Evolutionary conservation across 2,797 vertebrate species (phyloP), one percentile per base, ranked within the genome.

Genomic region (Strix occidentalis): DNA sequence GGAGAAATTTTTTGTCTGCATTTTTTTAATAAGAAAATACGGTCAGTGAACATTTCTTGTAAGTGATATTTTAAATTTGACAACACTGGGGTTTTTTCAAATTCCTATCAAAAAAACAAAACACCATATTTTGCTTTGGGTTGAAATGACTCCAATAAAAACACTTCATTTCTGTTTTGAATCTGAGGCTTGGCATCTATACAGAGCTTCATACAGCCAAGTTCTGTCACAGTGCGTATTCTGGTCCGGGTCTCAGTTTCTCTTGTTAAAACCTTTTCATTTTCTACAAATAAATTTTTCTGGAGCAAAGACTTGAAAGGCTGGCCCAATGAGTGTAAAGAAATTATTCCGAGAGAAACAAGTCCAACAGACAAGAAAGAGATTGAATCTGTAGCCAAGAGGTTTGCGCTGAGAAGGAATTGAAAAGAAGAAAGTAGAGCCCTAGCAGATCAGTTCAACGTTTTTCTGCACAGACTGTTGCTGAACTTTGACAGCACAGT

Each of bases 401-500:
- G 92, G 56, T 85, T 82, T 92, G 84, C 0, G 0, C 78, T 61
- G 70, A 87, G 83, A 88, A 96, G 61, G 82, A 90, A 78, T 39
- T 85, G 79, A 90, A 95, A 96, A 95, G 82, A 91, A 95, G 79
- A 91, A 95, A 95, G 82, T 26, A 37, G 65, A 95, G 57, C 61
- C 82, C 1, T 2, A 83, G 77, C 46, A 79, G 68, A 91, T 90
- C 60, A 58, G 78, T 71, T 91, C 77, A 82, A 75, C 8, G 0
- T n/a, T 83, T 95, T 90, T 92, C 86, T 91, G 68, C 21, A 4
- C 88, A 84, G 84, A 46, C 84, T 80, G 94, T 85, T 90, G 81
- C 90, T 93, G 88, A 96, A 95, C 92, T 96, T 80, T 94, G 90
- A 87, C 88, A 85, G 84, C 61, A 61, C 39, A 82, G 74, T 87